Base-by-base conservation (phyloP, 1,140 invertebrate species). In the Drosophila hydei region DNA sequence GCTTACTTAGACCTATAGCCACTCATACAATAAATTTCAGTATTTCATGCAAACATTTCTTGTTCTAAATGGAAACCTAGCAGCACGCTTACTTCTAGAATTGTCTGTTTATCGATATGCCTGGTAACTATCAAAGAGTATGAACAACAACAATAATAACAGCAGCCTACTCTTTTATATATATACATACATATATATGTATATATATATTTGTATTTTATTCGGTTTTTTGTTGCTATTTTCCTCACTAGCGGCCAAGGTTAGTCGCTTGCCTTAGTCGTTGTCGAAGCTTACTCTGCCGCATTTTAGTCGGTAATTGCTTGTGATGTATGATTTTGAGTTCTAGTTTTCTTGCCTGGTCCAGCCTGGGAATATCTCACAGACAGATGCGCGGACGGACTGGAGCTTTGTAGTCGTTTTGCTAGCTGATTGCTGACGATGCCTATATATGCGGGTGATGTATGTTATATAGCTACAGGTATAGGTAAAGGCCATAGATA, bases 251-350 rank as follows among this genome's bases (percentile, higher is more conserved):
- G 63, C 71, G 75, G 70, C 83, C 83, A 87, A 87, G 83, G 83
- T 87, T 87, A 87, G 83, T 88, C 62, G 70, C 54, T 33, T 56
- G 68, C 40, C 42, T 72, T 45, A 51, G 69, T 59, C 62, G 55
- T 42, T 71, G 75, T 67, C 58, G 75, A 71, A 63, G 75, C 83
- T 88, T 59, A 87, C 71, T 76, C 78, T 73, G 72, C 75, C 65
- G 83, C 78, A 88, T 88, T 88, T 88, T 88, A 88, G 83, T 69
- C 83, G 72, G 83, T 88, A 88, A 88, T 88, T 88, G 83, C 83
- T 88, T 88, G 83, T 88, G 83, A 88, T 88, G 83, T 88, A 88
- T 88, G 83, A 88, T 88, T 88, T 88, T 83, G 78, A 88, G 83
- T 88, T 88, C 83, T 88, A 88, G 83, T 88, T 88, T 88, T 68